Base-by-base conservation (phyloP, 2,797 vertebrate genomes). In the Catamblyrhynchus diadema region DNA sequence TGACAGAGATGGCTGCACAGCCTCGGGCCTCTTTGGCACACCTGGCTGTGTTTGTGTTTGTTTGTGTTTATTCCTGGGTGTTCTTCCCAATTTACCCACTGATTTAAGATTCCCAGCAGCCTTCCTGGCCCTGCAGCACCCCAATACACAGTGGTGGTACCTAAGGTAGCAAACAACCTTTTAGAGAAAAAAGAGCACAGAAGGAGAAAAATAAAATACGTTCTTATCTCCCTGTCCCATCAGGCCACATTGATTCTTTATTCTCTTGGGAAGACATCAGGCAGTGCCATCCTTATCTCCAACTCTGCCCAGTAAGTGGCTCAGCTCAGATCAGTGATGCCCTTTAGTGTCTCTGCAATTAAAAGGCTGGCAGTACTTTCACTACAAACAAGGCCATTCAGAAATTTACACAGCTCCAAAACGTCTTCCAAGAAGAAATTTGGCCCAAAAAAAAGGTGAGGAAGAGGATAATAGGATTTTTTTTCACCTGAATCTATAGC, bases 91-190 rank as follows among this genome's bases (percentile, higher is more conserved):
- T 64, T 64, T 17, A 53, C 14, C 45, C 16, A 2, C 30, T 14
- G 71, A 17, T 56, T 73, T 8, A 44, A 18, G 39, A 33, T 42
- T 61, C 59, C 48, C 30, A 4, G 65, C 44, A 64, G 28, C 8
- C 0, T 10, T 20, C 2, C 0, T 3, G 60, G 64, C 30, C 67
- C 82, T 21, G 69, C 72, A 42, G 80, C 33, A 30, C 32, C 25
- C 14, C 48, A 22, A 2, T 3, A 30, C n/a, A 25, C 28, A 35
- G 21, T 3, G 35, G 20, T 2, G 37, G 20, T 2, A 44, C 71
- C 41, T 12, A 2, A 0, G 22, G 35, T 0, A 50, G 35, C 50
- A 64, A 81, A n/a, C 0, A 0, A 45, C 15, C 30, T 74, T 62
- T 39, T 5, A 48, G 48, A 27, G 28, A 56, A 71, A 33, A 80